A percentile compares a stretch with the other conserved stretches of the same genome.
Evolutionary conservation across 2,888 invertebrate species (phyloP).

Genomic region (Polydesmus complanatus): DNA sequence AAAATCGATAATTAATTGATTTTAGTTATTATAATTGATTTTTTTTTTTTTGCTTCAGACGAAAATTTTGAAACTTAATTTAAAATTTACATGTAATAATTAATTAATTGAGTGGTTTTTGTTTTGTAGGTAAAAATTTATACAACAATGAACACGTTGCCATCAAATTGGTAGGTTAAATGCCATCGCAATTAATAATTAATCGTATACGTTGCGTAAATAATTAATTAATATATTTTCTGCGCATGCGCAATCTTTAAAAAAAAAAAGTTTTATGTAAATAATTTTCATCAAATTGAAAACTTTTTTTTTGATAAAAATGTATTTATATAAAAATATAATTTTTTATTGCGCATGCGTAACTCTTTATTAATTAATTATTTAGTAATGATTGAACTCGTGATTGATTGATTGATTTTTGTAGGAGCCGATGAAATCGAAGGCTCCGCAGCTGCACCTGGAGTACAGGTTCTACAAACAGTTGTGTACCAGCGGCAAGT

Average conservation of each 20-base stretch:
- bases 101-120: too few species aligned
- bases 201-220: too few species aligned
- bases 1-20: too few species aligned
- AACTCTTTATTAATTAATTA: background rate
- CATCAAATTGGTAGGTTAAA: constrained; percentile 75
- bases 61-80: too few species aligned
- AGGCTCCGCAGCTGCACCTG: constrained; percentile 98
- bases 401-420: constrained; percentile 17
- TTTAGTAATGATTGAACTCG: background rate
- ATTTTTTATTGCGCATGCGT: background rate
- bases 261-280: too few species aligned
- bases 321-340: constrained; percentile 2
- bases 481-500: constrained; percentile 90
- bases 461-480: constrained; percentile 99
- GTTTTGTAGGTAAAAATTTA: constrained; percentile 87
- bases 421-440: constrained; percentile 97
- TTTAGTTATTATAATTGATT: too few species aligned
- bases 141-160: constrained; percentile 99
- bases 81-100: too few species aligned
- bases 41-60: too few species aligned
- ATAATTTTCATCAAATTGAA: background rate
- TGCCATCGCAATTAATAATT: background rate
- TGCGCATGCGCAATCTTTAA: too few species aligned
- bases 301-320: background rate
- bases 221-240: too few species aligned